Evolutionary conservation across 1,140 invertebrate species (phyloP).

Genomic region (Bombus turneri): DNA sequence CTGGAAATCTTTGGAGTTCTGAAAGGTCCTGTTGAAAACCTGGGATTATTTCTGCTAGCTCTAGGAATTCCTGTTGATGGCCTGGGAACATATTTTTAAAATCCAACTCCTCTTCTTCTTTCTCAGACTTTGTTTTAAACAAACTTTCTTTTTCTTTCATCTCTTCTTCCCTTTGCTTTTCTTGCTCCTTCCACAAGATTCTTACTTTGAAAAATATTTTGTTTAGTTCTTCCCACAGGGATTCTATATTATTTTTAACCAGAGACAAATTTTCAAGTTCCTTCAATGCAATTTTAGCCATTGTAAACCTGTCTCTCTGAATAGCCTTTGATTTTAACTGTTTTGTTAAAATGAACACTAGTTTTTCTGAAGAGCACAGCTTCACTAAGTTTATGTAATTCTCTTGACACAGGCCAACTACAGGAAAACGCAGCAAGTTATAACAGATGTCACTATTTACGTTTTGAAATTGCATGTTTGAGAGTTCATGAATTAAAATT

Average conservation of each 20-base stretch:
- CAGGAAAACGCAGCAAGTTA: constrained; percentile 82
- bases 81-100: constrained; percentile 88
- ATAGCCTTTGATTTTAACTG: neutral
- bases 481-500: constrained; percentile 79
- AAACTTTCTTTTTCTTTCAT: constrained; percentile 90
- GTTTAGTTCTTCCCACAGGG: constrained; percentile 82
- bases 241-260: constrained; percentile 76
- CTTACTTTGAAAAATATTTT: constrained; percentile 85
- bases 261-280: constrained; percentile 85
- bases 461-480: constrained; percentile 23
- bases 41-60: constrained; percentile 91
- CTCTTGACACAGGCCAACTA: constrained; percentile 75
- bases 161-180: constrained; percentile 86
- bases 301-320: constrained; percentile 78
- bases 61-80: constrained; percentile 85
- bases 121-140: constrained; percentile 89
- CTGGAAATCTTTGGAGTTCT: constrained; percentile 83
- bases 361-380: constrained; percentile 73
- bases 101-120: constrained; percentile 88
- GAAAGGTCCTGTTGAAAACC: constrained; percentile 84
- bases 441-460: constrained; percentile 60
- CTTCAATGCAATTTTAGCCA: constrained; percentile 86
- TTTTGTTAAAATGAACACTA: neutral
- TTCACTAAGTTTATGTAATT: constrained; percentile 78
- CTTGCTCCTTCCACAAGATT: constrained; percentile 89